Evolutionary conservation across 2,113 vertebrate genomes (phyloP).

Genomic region (Periophthalmus modestus): DNA sequence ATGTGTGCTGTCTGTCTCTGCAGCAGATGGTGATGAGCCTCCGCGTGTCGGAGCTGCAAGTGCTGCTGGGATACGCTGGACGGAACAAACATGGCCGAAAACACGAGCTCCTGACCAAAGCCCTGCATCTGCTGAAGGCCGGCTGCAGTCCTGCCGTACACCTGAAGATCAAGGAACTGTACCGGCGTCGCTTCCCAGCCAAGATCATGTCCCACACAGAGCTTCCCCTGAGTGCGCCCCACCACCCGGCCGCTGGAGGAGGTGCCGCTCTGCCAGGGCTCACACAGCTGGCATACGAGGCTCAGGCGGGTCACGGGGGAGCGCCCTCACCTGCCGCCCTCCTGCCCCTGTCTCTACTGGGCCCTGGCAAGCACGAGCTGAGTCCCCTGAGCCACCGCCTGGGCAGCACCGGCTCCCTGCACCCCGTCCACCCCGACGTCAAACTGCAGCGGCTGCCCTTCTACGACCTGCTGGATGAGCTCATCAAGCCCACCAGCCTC

Average conservation of each 20-base stretch:
- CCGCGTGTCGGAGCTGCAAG: slow-evolving; percentile 98
- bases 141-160: slow-evolving; percentile 98
- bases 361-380: slow-evolving; percentile 94
- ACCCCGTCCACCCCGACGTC: slow-evolving; percentile 97
- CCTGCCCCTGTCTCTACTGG: slow-evolving; percentile 92
- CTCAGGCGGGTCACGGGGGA: slow-evolving; percentile 87
- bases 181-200: slow-evolving; percentile 93
- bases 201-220: slow-evolving; percentile 94
- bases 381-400: slow-evolving; percentile 88
- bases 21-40: slow-evolving; percentile 99
- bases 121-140: slow-evolving; percentile 92
- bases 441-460: slow-evolving; percentile 97
- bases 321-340: slow-evolving; percentile 85
- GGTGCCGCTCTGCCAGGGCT: slow-evolving; percentile 84
- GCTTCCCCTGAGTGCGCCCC: slow-evolving; percentile 86
- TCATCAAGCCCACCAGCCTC: slow-evolving; percentile 98
- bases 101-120: slow-evolving; percentile 98
- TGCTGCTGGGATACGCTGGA: slow-evolving; percentile 96
- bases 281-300: slow-evolving; percentile 90
- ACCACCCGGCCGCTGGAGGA: slow-evolving; percentile 78
- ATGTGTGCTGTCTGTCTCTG: neutral
- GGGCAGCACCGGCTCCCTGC: slow-evolving; percentile 85
- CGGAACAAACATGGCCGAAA: slow-evolving; percentile 99
- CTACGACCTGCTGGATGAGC: slow-evolving; percentile 96
- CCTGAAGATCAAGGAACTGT: slow-evolving; percentile 99